Evolutionary conservation across 2,888 invertebrate genomes (phyloP), one percentile per base, ranked within the genome.

Genomic region (Diarsia rubi): DNA sequence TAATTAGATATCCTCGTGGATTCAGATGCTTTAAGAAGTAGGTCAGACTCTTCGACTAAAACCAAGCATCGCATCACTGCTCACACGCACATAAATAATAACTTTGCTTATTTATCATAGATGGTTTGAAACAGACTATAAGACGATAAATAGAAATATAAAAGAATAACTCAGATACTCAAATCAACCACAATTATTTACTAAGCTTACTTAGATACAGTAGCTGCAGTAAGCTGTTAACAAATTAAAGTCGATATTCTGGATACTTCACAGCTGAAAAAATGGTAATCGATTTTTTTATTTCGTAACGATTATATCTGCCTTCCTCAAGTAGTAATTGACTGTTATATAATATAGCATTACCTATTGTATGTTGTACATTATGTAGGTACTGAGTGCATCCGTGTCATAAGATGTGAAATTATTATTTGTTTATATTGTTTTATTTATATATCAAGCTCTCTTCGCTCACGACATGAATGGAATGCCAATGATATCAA

Each of bases 401-500:
- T 45, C 47, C 63, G 44, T 37, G 31, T 12, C n/a, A 8, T 59
- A 69, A n/a, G 54, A 37, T 42, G 66, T 69, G 47, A 80, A 74
- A 83, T 59, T 69, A 71, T 78, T 75, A 69, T 67, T 84, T 71
- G 66, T 86, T 78, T 79, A 59, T 73, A 73, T 63, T 67, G 52
- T 54, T 78, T 63, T 80, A 65, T 77, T 79, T 79, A 75, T 52
- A 68, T 78, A 75, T 45, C 45, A 69, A 75, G 68, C 72, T 77
- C 73, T 75, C 68, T 70, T 75, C 37, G 45, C 44, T 24, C 52
- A 62, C 66, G 63, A 72, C 83, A 68, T 79, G 78, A 75, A 63
- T 60, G 49, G 75, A 79, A 85, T 85, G 60, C 71, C 42, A 77
- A 85, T 77, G 78, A 75, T 83, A 77, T 47, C 65, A 86, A 75